Conservation (phyloP, 2,888 invertebrate genomes). For the Pyrochroa serraticornis region DNA sequence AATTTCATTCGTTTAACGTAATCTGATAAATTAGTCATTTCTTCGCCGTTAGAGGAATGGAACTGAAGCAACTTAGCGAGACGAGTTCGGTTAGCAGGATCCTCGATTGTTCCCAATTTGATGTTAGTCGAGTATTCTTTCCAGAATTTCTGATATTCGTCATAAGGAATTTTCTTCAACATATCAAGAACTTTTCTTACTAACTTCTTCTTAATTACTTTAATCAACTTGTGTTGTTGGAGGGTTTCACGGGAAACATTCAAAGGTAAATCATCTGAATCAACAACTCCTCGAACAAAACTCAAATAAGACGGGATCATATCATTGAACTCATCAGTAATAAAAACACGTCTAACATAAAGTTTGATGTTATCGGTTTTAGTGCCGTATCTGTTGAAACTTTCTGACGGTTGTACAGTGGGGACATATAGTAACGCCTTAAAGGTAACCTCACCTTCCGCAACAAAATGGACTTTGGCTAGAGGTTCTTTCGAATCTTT, state of each 20-base stretch:
- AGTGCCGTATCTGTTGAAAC: constrained; percentile 95
- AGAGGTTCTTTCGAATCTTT: constrained; percentile 87
- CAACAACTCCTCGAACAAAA: constrained; percentile 96
- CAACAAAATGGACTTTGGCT: constrained; percentile 91
- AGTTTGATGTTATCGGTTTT: constrained; percentile 94
- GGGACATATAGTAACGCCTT: constrained; percentile 96
- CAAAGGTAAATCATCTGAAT: constrained; percentile 97
- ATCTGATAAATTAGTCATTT: constrained; percentile 78
- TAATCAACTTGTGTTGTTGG: constrained; percentile 98
- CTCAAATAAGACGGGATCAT: constrained; percentile 98
- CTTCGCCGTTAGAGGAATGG: constrained; percentile 75
- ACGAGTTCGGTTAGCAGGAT: constrained; percentile 93
- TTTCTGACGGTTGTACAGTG: constrained; percentile 86
- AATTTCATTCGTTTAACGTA: constrained; percentile 96
- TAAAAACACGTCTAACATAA: constrained; percentile 97
- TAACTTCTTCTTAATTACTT: constrained; percentile 98
- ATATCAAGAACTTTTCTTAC: constrained; percentile 96
- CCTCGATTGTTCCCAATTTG: constrained; percentile 89
- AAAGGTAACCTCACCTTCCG: constrained; percentile 99
- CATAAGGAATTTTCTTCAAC: constrained; percentile 94
- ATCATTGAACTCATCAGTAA: constrained; percentile 99
- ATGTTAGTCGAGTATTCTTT: constrained; percentile 97
- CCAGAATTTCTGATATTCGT: constrained; percentile 94
- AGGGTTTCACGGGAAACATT: constrained; percentile 98
- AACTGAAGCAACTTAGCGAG: constrained; percentile 94